Conservation (phyloP, 2,888 invertebrate species). For the Tubiluchus corallicola region DNA sequence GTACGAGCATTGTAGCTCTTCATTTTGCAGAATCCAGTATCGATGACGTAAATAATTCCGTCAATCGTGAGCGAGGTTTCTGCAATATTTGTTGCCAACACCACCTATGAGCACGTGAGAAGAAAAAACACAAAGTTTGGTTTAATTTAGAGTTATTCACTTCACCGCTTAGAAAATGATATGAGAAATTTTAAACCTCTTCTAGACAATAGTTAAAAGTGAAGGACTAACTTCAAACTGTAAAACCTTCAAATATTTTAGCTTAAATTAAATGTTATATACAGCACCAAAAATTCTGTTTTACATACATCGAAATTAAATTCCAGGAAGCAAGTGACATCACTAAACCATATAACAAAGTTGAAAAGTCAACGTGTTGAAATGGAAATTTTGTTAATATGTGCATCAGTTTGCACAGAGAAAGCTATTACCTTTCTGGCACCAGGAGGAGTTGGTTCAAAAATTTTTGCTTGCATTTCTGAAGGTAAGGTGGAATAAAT, state of each 20-base stretch:
- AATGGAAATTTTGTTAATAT: not conserved
- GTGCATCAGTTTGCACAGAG: conserved; percentile 5
- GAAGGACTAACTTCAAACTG: not conserved
- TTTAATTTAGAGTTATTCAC: not conserved
- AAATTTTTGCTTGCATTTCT: conserved; percentile 97
- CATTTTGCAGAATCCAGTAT: conserved; percentile 98
- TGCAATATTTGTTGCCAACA: conserved; percentile 94
- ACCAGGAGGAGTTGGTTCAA: conserved; percentile 87
- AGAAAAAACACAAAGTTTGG: conserved; percentile 7
- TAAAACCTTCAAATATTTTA: not conserved
- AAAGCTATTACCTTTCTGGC: conserved; percentile 52
- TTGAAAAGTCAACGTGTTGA: not conserved
- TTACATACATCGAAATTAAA: not conserved
- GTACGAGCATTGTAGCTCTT: conserved; percentile 92
- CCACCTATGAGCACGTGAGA: conserved; percentile 43
- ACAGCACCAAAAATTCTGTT: not conserved
- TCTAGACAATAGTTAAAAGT: not conserved
- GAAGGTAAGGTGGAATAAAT: conserved; percentile 96
- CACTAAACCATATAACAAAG: too few relatives aligned
- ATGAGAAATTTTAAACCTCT: not conserved
- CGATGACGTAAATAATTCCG: conserved; percentile 94
- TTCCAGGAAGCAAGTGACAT: too few relatives aligned
- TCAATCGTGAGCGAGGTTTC: conserved; percentile 98
- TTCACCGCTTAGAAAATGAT: not conserved
- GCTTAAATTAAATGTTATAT: not conserved